Evolutionary conservation across 2,888 invertebrate genomes (phyloP), one percentile per base, ranked within the genome.

Genomic region (Graphium colonna): DNA sequence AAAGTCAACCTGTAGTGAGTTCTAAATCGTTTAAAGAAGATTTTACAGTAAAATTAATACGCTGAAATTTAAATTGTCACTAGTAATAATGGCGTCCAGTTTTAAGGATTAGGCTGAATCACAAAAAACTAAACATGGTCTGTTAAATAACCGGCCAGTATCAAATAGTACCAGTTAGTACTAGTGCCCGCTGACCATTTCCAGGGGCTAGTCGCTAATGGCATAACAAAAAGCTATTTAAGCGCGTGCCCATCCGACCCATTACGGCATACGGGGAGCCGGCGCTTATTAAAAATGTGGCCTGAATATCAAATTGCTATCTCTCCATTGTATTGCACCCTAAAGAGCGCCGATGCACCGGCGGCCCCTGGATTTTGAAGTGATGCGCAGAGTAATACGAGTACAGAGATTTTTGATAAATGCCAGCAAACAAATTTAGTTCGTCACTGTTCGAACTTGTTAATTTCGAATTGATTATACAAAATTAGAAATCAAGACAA

Each of bases 301-400:
- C 88, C 82, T 82, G 87, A 88, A 89, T 90, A 90, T 90, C 88
- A 89, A 89, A 90, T 90, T 90, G 88, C 88, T 85, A 83, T 89
- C 87, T 85, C 67, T 68, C 79, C 72, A 80, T 86, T 87, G 82
- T 87, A 64, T 64, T 61, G 68, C 71, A 72, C 84, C 86, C 82
- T 76, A 72, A 67, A 67, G 60, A 63, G 60, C 62, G 45, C 54
- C 36, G 53, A 45, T 54, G 49, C 68, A 68, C 67, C 63, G 56
- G 61, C 64, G 26, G 31, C 71, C 75, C 76, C 79, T 77, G 65
- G 68, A 67, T 72, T 75, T 75, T 61, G 59, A 65, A 64, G 61
- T 63, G 53, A 56, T 57, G 50, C 55, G 63, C 63, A 81, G 79
- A 73, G 69, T 66, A 75, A 41, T 41, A 13, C 0, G 31, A 9